phyloP scores from a whole-genome alignment of 2,113 vertebrate species.

The Gallinago undulata region DNA sequence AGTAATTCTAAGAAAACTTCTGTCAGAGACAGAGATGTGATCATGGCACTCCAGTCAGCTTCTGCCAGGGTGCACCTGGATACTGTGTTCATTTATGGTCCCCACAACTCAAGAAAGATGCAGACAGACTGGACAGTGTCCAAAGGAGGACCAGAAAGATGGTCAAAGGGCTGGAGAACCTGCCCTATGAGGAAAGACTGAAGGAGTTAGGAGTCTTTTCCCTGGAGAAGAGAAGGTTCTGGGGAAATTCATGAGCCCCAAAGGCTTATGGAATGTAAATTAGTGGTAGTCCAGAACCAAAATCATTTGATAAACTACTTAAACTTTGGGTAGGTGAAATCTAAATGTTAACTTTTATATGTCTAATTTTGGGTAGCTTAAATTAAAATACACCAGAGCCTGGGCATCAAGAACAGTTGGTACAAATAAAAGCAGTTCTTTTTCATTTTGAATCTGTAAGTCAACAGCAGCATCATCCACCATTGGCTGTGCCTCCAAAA shows the following conservation, averaged over 20 bases:
- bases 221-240: not conserved
- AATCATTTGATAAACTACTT: not conserved
- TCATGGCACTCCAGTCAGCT: not conserved
- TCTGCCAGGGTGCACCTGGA: not conserved
- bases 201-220: not conserved
- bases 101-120: not conserved
- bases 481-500: not conserved
- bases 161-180: not conserved
- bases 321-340: not conserved
- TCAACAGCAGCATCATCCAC: not conserved
- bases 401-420: not conserved
- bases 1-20: not conserved
- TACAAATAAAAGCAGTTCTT: not conserved
- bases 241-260: not conserved
- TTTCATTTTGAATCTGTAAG: not conserved
- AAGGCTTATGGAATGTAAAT: not conserved
- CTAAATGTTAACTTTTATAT: not conserved
- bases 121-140: not conserved
- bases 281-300: not conserved
- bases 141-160: not conserved
- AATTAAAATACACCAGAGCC: not conserved
- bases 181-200: not conserved
- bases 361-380: not conserved
- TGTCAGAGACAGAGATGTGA: not conserved
- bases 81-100: not conserved